Base-by-base conservation (phyloP, 2,113 vertebrate species). In the Edolisoma coerulescens region DNA sequence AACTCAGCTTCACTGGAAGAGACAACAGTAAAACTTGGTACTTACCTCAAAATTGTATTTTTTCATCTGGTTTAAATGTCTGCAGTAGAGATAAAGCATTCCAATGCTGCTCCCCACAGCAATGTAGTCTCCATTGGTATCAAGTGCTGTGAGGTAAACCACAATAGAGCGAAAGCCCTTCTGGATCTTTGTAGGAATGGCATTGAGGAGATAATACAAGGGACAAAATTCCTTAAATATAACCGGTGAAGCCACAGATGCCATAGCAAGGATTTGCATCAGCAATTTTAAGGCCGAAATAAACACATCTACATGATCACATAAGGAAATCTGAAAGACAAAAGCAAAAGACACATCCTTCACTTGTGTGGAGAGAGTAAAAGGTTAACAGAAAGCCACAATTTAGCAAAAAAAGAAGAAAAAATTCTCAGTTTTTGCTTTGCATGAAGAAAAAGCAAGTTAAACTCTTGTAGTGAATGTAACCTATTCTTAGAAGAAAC, bases 61-160 rank as follows among this genome's bases (percentile, higher is more conserved):
- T 94, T 98, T 99, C 99, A 99, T 99, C 93, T 98, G 99, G 75
- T 97, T 98, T 19, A 98, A 93, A 57, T 97, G 98, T 24, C 99
- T 98, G 90, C 99, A 99, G 98, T 99, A 99, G 45, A 99, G 98
- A 91, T 99, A 99, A 16, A 99, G 98, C 99, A 99, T 99, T 9
- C 99, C 98, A 7, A 99, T 99, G 96, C 99, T 99, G 98, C 99
- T 99, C 91, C 99, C 99, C 92, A 99, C 98, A 0, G 99, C 99
- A 81, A 99, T 98, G 97, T 99, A 99, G 97, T 99, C 99, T 50
- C 92, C 97, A 93, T 98, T 99, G 97, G 98, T 98, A 95, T 99
- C 99, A 16, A 99, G 97, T 2, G 99, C 99, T 0, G 99, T 99
- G 92, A 99, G 98, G 95, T 99, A 99, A 35, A 99, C 99, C 81